Percentiles rank a stretch among this genome's conserved stretches.
These are phyloP conservation scores for Falco concolor DNA, from an alignment of 2,797 vertebrate species.

Conservation along the genomic window DNA sequence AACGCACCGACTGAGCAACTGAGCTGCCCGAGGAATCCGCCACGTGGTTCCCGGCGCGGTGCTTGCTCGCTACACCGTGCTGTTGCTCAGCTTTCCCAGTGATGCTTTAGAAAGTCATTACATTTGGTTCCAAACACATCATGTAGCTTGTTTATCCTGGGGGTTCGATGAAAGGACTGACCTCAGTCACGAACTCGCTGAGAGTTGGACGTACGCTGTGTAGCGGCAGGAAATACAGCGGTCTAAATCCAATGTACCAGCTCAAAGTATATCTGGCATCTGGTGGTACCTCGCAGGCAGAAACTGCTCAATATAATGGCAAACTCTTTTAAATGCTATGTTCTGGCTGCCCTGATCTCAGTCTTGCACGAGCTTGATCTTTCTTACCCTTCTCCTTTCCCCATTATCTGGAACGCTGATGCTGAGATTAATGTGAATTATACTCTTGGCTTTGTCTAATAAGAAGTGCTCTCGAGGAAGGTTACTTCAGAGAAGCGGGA, in stretches of 20 bases:
- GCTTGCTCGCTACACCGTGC: background rate
- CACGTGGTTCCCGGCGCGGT: fast-evolving
- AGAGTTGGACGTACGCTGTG: background rate
- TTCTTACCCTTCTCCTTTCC: background rate
- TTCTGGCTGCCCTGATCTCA: background rate
- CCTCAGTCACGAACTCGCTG: background rate
- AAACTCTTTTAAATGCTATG: background rate
- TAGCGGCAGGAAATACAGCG: background rate
- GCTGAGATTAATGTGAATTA: background rate
- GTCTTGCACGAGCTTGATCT: no score
- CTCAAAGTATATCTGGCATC: background rate
- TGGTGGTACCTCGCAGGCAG: background rate
- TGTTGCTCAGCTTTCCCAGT: background rate
- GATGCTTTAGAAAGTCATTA: background rate
- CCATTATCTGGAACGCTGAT: background rate
- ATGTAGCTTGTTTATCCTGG: background rate
- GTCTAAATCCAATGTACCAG: background rate
- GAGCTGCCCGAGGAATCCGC: background rate
- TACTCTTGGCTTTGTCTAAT: background rate
- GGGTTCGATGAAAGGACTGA: background rate
- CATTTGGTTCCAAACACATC: background rate
- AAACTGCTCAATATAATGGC: background rate
- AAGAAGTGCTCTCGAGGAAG: background rate
- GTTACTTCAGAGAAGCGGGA: background rate
- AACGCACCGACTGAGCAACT: background rate